phyloP scores from a whole-genome alignment of 2,888 invertebrate genomes.

The Heteromurus nitidus region DNA sequence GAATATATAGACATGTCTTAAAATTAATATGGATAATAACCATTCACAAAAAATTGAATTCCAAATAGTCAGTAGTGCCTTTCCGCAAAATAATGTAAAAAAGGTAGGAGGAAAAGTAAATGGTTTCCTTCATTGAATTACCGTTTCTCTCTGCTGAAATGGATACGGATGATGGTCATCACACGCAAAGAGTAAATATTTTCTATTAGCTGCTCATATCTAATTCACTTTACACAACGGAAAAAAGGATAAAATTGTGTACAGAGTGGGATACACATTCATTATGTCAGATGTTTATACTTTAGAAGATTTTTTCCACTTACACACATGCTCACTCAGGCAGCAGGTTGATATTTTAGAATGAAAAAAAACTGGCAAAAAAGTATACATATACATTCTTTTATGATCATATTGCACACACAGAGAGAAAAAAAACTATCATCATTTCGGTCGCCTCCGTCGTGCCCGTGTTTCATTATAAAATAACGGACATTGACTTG shows the following conservation, averaged over 20 bases:
- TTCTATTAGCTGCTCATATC: constrained; percentile 54
- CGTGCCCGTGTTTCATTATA: constrained; percentile 52
- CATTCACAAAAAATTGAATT: constrained; percentile 52
- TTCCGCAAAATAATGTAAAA: constrained; percentile 49
- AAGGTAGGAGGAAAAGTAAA: neutral
- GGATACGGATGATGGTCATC: constrained; percentile 4
- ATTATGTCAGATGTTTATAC: constrained; percentile 21
- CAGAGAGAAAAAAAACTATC: too few relatives aligned
- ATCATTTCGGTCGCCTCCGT: constrained; percentile 18
- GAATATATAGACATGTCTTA: neutral
- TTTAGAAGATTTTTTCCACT: constrained; percentile 3
- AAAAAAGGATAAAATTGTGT: constrained; percentile 34
- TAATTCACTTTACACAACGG: constrained; percentile 62
- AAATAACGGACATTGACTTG: constrained; percentile 64
- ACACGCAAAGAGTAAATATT: neutral
- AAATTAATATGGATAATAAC: neutral
- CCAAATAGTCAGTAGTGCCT: constrained; percentile 59
- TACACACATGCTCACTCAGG: too few relatives aligned
- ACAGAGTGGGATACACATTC: constrained; percentile 8
- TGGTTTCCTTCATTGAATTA: constrained; percentile 41
- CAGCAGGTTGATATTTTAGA: too few relatives aligned
- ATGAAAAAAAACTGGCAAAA: neutral
- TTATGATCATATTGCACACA: constrained; percentile 54
- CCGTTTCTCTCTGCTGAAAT: constrained; percentile 22
- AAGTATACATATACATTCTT: constrained; percentile 18